These are phyloP conservation scores for Odontamblyopus lacepedii DNA, from an alignment of 2,797 vertebrate genomes.

Conservation along the genomic window DNA sequence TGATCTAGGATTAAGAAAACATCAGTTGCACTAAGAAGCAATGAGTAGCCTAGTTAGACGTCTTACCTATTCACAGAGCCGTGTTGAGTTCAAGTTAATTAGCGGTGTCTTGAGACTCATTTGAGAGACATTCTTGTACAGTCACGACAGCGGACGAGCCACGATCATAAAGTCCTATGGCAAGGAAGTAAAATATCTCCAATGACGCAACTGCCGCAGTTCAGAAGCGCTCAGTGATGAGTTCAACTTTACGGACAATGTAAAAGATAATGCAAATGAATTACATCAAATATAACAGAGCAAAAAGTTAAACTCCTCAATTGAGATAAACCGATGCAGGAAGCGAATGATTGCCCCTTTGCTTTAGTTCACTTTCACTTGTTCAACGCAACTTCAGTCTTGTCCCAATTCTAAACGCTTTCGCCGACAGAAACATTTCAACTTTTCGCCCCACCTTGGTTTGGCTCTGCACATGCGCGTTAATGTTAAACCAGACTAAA, in stretches of 20 bases:
- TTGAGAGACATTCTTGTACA: conserved; percentile 18
- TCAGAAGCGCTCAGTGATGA: not conserved
- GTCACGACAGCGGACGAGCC: conserved; percentile 4
- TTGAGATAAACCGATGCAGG: too few relatives aligned
- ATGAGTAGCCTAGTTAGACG: not conserved
- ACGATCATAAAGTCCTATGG: conserved; percentile 14
- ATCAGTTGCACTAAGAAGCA: not conserved
- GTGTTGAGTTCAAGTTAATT: conserved; percentile 23
- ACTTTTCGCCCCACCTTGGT: conserved; percentile 69
- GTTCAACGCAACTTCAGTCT: conserved; percentile 7
- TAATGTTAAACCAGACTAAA: conserved; percentile 31
- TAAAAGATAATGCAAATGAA: not conserved
- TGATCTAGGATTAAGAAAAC: not conserved
- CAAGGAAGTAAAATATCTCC: conserved; percentile 43
- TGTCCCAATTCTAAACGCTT: conserved; percentile 18
- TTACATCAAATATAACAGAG: not conserved
- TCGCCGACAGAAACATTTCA: conserved; percentile 53
- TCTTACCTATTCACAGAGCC: conserved; percentile 48
- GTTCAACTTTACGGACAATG: not conserved
- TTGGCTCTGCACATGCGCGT: conserved; percentile 64
- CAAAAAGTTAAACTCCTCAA: not conserved
- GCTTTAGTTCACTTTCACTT: conserved; percentile 3
- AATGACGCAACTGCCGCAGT: conserved; percentile 41
- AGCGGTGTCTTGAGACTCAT: conserved; percentile 36
- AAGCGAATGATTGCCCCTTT: not conserved